Evolutionary conservation across 2,113 vertebrate genomes (phyloP), one percentile per base, ranked within the genome.

Genomic region (Megaceryle torquata): DNA sequence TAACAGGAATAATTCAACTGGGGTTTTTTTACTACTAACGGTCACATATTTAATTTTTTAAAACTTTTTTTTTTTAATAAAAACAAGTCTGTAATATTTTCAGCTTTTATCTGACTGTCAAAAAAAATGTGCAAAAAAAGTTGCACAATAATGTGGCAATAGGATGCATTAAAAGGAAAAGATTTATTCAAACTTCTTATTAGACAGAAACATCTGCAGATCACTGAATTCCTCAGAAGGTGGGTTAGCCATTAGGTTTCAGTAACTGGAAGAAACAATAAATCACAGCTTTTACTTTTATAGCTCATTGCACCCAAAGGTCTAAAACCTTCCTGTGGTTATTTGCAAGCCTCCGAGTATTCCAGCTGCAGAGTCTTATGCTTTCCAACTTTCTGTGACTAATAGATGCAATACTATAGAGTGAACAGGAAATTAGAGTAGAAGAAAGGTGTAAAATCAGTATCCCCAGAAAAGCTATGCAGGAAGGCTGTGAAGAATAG

Each of bases 201-300:
- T 65, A 54, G n/a, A 33, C 20, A 85, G 37, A 91, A 95, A 91
- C 15, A 77, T 61, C 37, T 95, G 41, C 53, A 85, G 48, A 61
- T 63, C 57, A 67, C 31, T 39, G 46, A 95, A 70, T 56, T 85
- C 63, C 51, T 50, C 68, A 74, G 50, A 89, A 93, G 37, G n/a
- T 82, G 17, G n/a, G 11, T 28, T 76, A 87, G 63, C n/a, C 70
- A 43, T 50, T 50, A 67, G 37, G 22, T 77, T 87, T 89, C 54
- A 51, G 82, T 54, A 93, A 63, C 68, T 86, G 43, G 54, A 89
- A 95, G 63, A 95, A 95, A 93, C 41, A 93, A 86, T 91, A 95
- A 93, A 93, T 93, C 85, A 89, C 63, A 80, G 18, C 46, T 91
- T 96, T 93, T 84, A 11, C 61, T 82, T 95, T 96, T 92, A 88